Base-by-base conservation (phyloP, 2,888 invertebrate species). In the Pasiphila rectangulata region DNA sequence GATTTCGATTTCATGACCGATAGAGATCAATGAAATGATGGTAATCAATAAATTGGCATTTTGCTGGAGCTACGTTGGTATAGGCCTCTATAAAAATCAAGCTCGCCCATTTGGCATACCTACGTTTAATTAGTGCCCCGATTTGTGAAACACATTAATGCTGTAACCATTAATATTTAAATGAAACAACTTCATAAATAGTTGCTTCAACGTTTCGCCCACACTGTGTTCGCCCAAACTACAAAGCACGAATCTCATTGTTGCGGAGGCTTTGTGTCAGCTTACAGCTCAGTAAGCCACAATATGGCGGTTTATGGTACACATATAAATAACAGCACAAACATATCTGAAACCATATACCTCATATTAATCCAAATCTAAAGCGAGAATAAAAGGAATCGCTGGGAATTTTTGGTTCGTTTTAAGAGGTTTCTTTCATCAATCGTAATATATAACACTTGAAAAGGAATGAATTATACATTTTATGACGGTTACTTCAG, bases 401-500 rank as follows among this genome's bases (percentile, higher is more conserved):
- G 38, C 39, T 32, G 42, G 48, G 46, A 16, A 37, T 46, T 38
- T 47, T 36, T 16, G 25, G 47, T 44, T 30, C 42, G 12, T 50
- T 46, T 37, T 45, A 45, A 40, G 32, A 37, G 40, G 5, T 21
- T 54, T 52, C 43, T 38, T 38, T 37, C 37, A 48, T 52, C 52
- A 54, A 56, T 53, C 46, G 17, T 32, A 5, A 17, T 32, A 32
- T 34, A 46, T 36, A 46, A 46, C 42, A 43, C 46, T 49, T 47
- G 42, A 52, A 47, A 42, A 9, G 53, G 51, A 47, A 57, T 67
- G 63, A 70, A 67, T 75, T 68, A 47, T 47, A 53, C 65, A 69
- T 57, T 76, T 78, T 73, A 77, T 62, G 72, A 69, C 51, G 59
- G 47, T 36, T 32, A 65, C 73, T 73, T 76, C 73, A 75, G 66